phyloP scores from a whole-genome alignment of 64 coral and sea anemone species.

The Pachyseris speciosa region DNA sequence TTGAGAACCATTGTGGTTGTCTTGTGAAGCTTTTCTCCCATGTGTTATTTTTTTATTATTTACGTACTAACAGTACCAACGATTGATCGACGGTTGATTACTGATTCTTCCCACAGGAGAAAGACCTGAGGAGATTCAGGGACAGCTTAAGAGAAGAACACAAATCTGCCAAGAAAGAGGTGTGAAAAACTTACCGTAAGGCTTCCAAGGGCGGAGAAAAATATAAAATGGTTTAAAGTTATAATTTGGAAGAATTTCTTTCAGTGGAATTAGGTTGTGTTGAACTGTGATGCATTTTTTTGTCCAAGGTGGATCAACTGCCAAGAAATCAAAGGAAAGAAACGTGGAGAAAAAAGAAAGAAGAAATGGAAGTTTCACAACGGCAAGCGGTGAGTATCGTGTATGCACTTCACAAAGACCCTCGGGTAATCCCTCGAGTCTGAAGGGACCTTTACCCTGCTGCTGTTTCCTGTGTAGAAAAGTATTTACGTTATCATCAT shows the following conservation, averaged over 20 bases:
- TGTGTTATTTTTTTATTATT: background rate
- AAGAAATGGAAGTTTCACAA: constrained; percentile 88
- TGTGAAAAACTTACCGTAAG: constrained; percentile 5
- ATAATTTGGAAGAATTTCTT: too few relatives aligned
- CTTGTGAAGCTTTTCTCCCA: background rate
- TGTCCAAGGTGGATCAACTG: constrained; percentile 73
- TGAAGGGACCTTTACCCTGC: too few relatives aligned
- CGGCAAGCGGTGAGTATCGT: constrained; percentile 94
- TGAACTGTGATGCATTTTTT: background rate
- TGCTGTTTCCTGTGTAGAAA: too few relatives aligned
- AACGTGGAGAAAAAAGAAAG: constrained; percentile 85
- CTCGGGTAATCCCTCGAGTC: too few relatives aligned
- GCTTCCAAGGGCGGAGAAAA: too few relatives aligned
- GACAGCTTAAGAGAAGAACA: constrained; percentile 90
- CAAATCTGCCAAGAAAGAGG: constrained; percentile 86
- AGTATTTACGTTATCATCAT: too few relatives aligned
- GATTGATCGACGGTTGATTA: background rate
- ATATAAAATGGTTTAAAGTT: too few relatives aligned
- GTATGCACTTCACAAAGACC: too few relatives aligned
- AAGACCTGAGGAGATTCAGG: constrained; percentile 86
- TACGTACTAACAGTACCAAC: background rate
- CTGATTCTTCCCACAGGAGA: constrained; percentile 66
- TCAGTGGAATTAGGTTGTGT: too few relatives aligned
- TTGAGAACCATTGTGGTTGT: too few relatives aligned
- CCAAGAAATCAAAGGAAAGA: constrained; percentile 80